A percentile compares a stretch with the other conserved stretches of the same genome.
These are phyloP conservation scores for Colaptes auratus DNA, from an alignment of 2,113 vertebrate species.

Conservation along the genomic window DNA sequence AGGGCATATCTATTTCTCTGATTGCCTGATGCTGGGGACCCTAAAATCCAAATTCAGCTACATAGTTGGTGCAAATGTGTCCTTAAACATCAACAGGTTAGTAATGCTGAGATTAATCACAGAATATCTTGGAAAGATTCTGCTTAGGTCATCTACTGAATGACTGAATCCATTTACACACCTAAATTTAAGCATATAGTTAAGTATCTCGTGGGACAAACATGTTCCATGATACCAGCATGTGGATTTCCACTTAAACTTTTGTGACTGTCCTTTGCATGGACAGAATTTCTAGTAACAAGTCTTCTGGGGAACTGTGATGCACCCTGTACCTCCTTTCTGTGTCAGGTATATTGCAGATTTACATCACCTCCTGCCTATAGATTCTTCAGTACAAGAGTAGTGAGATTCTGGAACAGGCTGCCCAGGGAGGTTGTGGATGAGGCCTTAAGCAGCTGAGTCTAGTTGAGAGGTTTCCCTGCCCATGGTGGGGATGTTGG, in stretches of 20 bases:
- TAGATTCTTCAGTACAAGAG: too few relatives aligned
- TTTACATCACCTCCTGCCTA: not conserved
- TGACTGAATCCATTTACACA: not conserved
- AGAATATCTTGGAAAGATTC: not conserved
- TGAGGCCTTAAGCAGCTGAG: too few relatives aligned
- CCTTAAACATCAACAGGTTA: not conserved
- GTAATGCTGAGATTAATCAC: not conserved
- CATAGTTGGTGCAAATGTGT: not conserved
- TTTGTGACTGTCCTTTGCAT: not conserved
- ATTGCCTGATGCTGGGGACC: not conserved
- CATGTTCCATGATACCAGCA: not conserved
- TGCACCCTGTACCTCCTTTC: too few relatives aligned
- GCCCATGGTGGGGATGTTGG: too few relatives aligned
- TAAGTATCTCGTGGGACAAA: not conserved
- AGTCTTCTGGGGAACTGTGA: not conserved
- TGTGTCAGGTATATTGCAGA: not conserved
- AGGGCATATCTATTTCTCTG: not conserved
- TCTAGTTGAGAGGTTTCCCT: too few relatives aligned
- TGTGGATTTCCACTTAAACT: fast-evolving
- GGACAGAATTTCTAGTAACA: not conserved
- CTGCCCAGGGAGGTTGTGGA: too few relatives aligned
- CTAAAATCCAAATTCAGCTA: not conserved
- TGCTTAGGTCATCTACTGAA: not conserved
- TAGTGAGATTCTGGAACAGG: too few relatives aligned
- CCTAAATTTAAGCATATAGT: not conserved